Evolutionary conservation across 2,888 invertebrate genomes (phyloP).

Genomic region (Zhengitettix transpicula): DNA sequence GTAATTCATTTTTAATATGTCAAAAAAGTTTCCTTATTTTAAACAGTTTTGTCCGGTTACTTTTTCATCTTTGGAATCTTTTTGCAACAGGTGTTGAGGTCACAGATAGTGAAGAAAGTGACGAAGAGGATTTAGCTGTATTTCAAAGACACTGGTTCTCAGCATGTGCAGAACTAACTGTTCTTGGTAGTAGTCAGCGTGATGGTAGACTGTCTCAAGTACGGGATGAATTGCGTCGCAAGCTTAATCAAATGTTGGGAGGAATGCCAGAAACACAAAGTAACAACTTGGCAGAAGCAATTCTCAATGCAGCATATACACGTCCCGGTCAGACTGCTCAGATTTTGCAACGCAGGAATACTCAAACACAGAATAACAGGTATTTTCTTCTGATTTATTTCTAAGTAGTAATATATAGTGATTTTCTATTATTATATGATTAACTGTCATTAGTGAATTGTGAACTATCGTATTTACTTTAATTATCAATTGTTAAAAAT

Average conservation of each 20-base stretch:
- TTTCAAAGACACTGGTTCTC: conserved; percentile 28
- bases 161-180: conserved; percentile 18
- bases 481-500: no score
- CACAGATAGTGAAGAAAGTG: conserved; percentile 29
- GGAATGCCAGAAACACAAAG: conserved; percentile 16
- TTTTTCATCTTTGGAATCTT: neutral
- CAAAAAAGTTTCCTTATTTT: no score
- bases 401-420: no score
- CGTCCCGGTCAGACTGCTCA: conserved; percentile 18
- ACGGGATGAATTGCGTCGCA: conserved; percentile 28
- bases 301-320: conserved; percentile 21
- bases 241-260: conserved; percentile 28
- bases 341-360: conserved; percentile 11
- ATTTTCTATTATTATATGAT: no score
- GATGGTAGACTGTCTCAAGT: conserved; percentile 23
- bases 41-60: no score
- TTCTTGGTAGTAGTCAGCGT: conserved; percentile 17
- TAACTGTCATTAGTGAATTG: no score
- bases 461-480: no score
- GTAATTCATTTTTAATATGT: no score
- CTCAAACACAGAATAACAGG: neutral
- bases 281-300: conserved; percentile 17
- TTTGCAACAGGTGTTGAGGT: conserved; percentile 25
- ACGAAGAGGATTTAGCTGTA: conserved; percentile 18
- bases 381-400: neutral